A percentile compares a stretch with the other conserved stretches of the same genome.
Conservation (phyloP, 2,797 vertebrate genomes). For the Falco novaeseelandiae region DNA sequence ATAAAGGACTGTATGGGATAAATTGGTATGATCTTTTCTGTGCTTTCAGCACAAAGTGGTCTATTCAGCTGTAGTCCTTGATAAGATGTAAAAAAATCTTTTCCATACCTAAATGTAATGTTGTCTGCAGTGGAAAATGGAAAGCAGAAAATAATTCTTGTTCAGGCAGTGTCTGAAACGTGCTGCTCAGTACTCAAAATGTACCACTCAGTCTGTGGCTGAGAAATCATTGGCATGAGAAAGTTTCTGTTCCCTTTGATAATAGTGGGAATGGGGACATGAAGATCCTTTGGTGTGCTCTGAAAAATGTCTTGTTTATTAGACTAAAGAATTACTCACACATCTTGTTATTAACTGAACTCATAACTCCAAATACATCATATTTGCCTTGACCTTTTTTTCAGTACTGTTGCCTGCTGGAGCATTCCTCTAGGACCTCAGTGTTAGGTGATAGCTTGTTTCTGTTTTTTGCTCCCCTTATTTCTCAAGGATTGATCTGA, state of each 20-base stretch:
- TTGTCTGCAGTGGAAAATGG: neutral
- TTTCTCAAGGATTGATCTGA: neutral
- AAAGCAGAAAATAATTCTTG: neutral
- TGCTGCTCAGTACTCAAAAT: neutral
- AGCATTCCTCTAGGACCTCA: neutral
- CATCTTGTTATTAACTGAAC: neutral
- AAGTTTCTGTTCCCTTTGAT: neutral
- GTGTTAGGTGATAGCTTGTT: rapidly evolving
- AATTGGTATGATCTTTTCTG: neutral
- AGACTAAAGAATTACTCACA: neutral
- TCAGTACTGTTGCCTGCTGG: neutral
- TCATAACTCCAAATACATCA: neutral
- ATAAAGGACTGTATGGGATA: neutral
- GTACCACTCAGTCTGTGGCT: neutral
- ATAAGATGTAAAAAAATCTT: neutral
- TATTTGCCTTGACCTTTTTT: neutral
- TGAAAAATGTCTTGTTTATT: constrained; percentile 3
- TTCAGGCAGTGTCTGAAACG: neutral
- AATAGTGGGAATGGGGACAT: neutral
- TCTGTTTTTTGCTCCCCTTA: neutral
- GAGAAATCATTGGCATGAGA: neutral
- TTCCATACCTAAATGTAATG: neutral
- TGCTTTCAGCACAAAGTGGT: neutral
- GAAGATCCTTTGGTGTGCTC: neutral
- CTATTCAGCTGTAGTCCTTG: neutral